A percentile compares a stretch with the other conserved stretches of the same genome.
phyloP scores from a whole-genome alignment of 2,797 vertebrate genomes.

The Brachyalestes nurse region DNA sequence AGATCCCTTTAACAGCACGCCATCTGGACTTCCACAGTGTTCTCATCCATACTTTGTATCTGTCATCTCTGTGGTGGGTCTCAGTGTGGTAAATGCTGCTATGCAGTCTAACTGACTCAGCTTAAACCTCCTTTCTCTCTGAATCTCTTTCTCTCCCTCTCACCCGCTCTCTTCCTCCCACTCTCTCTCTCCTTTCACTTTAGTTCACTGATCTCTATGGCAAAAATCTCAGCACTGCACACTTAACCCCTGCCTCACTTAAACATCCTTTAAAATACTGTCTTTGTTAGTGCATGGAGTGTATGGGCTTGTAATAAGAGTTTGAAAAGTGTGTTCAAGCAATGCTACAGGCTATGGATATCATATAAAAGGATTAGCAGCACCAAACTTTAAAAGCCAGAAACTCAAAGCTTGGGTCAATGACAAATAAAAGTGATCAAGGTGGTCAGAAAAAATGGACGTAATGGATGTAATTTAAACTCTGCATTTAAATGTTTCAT shows the following conservation, averaged over 20 bases:
- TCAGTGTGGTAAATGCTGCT: slow-evolving; percentile 68
- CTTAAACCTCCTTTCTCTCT: slow-evolving; percentile 52
- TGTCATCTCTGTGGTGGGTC: slow-evolving; percentile 53
- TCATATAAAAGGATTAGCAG: too few species aligned
- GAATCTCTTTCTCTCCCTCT: slow-evolving; percentile 26
- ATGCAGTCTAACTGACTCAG: slow-evolving; percentile 75
- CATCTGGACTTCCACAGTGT: background rate
- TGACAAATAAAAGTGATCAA: too few species aligned
- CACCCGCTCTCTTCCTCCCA: slow-evolving; percentile 6
- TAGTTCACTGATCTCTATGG: slow-evolving; percentile 30
- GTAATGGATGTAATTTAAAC: too few species aligned
- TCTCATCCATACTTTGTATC: background rate
- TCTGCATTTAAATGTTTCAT: too few species aligned
- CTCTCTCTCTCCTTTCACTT: slow-evolving; percentile 46
- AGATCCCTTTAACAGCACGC: background rate
- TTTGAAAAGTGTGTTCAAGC: background rate
- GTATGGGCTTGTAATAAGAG: background rate
- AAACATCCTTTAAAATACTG: too few species aligned
- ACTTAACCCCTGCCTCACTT: slow-evolving; percentile 25
- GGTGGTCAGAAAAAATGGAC: too few species aligned
- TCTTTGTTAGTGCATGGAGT: too few species aligned
- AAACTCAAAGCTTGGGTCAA: too few species aligned
- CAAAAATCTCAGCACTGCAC: slow-evolving; percentile 35
- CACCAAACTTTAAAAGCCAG: too few species aligned
- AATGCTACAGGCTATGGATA: background rate